Evolutionary conservation across 2,888 invertebrate genomes (phyloP).

Genomic region (Mycalesis mineus): DNA sequence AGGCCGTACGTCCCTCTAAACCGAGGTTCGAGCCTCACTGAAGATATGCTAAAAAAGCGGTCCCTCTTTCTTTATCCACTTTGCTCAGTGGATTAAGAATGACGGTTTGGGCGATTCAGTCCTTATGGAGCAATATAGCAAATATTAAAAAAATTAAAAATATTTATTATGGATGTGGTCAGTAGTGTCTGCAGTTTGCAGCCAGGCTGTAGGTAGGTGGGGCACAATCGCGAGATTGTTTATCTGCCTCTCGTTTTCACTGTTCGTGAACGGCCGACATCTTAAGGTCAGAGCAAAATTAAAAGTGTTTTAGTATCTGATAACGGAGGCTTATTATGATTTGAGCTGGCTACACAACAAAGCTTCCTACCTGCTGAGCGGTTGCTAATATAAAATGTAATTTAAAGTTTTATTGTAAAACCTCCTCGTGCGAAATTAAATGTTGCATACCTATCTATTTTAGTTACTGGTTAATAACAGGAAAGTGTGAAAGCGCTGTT

Average conservation of each 20-base stretch:
- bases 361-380: slow-evolving; percentile 47
- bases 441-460: slow-evolving; percentile 10
- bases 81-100: too few species aligned
- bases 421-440: neutral
- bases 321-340: slow-evolving; percentile 64
- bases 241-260: slow-evolving; percentile 73
- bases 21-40: too few species aligned
- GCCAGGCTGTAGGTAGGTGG: slow-evolving; percentile 43
- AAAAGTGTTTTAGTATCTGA: slow-evolving; percentile 75
- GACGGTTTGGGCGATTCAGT: too few species aligned
- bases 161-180: neutral
- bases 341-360: slow-evolving; percentile 46
- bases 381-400: slow-evolving; percentile 23
- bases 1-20: too few species aligned
- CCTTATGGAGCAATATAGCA: too few species aligned
- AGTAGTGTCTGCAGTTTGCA: slow-evolving; percentile 21
- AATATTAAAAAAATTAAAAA: neutral
- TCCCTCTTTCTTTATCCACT: too few species aligned
- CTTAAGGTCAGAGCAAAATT: slow-evolving; percentile 72
- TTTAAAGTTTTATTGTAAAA: slow-evolving; percentile 12
- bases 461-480: too few species aligned
- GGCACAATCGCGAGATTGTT: slow-evolving; percentile 63
- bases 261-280: slow-evolving; percentile 65
- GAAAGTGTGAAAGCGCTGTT: neutral
- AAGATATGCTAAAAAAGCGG: too few species aligned